phyloP scores from a whole-genome alignment of 2,888 invertebrate genomes.

The Lordiphosa andalusiaca region DNA sequence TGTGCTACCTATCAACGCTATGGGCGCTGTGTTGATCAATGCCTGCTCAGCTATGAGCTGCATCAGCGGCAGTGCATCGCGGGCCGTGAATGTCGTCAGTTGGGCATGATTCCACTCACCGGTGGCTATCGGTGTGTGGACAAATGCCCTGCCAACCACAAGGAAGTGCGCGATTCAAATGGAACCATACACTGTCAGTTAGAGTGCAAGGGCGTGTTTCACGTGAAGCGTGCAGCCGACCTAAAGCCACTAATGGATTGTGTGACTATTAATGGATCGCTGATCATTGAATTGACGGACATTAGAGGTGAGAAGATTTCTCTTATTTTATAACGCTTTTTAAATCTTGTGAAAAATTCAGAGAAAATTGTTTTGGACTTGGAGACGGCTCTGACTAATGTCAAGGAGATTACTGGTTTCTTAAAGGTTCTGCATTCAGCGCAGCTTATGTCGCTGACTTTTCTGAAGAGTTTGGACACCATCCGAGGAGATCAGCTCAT shows the following conservation, averaged over 20 bases:
- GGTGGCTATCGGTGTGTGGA: slow-evolving; percentile 82
- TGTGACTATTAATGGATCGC: slow-evolving; percentile 85
- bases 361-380: slow-evolving; percentile 80
- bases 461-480: slow-evolving; percentile 84
- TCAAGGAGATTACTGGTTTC: slow-evolving; percentile 85
- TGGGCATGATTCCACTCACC: slow-evolving; percentile 48
- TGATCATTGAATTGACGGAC: slow-evolving; percentile 82
- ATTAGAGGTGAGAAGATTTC: slow-evolving; percentile 53
- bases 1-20: slow-evolving; percentile 57
- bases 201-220: slow-evolving; percentile 60
- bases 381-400: slow-evolving; percentile 82
- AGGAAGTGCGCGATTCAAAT: slow-evolving; percentile 23
- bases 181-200: slow-evolving; percentile 45
- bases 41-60: slow-evolving; percentile 51
- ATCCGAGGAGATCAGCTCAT: slow-evolving; percentile 83
- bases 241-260: slow-evolving; percentile 83
- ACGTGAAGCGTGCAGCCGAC: slow-evolving; percentile 52
- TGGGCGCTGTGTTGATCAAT: slow-evolving; percentile 68
- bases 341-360: slow-evolving; percentile 20
- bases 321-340: too few species aligned
- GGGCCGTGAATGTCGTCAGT: slow-evolving; percentile 49
- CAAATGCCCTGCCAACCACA: slow-evolving; percentile 84
- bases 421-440: slow-evolving; percentile 84
- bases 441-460: slow-evolving; percentile 84
- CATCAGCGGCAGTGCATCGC: slow-evolving; percentile 58